Base-by-base conservation (phyloP, 1,140 invertebrate species). In the Drosophila micromelanica region DNA sequence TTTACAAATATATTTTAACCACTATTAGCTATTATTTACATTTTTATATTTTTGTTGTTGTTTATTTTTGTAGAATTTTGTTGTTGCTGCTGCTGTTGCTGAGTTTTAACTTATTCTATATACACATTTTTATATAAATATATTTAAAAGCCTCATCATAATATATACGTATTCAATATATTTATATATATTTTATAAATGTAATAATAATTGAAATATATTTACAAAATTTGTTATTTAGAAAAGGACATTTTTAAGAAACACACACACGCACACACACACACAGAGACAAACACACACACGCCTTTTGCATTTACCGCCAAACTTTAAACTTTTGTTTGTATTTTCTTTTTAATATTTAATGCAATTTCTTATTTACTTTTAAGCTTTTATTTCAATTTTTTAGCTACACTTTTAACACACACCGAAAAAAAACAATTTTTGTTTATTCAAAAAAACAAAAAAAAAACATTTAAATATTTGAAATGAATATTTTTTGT, bases 401-500 rank as follows among this genome's bases (percentile, higher is more conserved):
- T 27, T 7, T 48, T 7, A 59, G 32, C 15, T 48, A 51, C 69
- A 72, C 69, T 67, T 57, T 35, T 45, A 37, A 57, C 20, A 54
- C 63, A 76, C 43, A 12, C 23, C 46, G 38, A 60, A 23, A 37
- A 42, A 73, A 80, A 80, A 72, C 49, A 68, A 63, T 55, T 38
- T 40, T 42, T 49, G 30, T 67, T 20, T 12, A 15, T 63, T 40
- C 7, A 71, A 56, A 56, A 80, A 77, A 72, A n/a, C 35, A 4
- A 12, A 30, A 61, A 65, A 52, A 46, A 60, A 42, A 23, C n/a
- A n/a, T n/a, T 40, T 9, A 6, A 11, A 3, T 27, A 23, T 37
- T 43, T 11, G 46, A 40, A 43, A 8, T 17, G 30, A 1, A 13
- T 17, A 37, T 46, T 68, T 68, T 54, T 55, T 43, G 15, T 52